Conservation (phyloP, 2,113 vertebrate genomes). For the Hassar affinis region DNA sequence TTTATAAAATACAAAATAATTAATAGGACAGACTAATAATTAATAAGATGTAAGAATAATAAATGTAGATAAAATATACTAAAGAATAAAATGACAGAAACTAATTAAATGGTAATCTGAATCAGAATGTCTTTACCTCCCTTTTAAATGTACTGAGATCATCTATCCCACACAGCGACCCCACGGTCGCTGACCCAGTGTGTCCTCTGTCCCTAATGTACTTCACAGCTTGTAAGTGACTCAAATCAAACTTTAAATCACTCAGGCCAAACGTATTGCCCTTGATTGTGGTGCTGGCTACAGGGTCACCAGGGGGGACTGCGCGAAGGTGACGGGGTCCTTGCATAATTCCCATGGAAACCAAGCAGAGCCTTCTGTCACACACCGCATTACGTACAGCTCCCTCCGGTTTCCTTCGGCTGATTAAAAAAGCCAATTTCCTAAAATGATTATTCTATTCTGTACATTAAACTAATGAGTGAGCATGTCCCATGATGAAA, state of each 20-base stretch:
- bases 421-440: slow-evolving; percentile 50
- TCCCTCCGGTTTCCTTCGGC: slow-evolving; percentile 28
- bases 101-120: too few species aligned
- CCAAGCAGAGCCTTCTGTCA: slow-evolving; percentile 18
- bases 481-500: not conserved
- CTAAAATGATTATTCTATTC: slow-evolving; percentile 32
- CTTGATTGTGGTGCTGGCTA: slow-evolving; percentile 13
- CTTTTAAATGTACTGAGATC: too few species aligned
- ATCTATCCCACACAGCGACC: not conserved
- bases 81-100: too few species aligned
- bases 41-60: too few species aligned
- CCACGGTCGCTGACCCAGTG: not conserved
- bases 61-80: too few species aligned
- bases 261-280: slow-evolving; percentile 3
- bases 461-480: slow-evolving; percentile 33
- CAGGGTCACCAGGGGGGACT: slow-evolving; percentile 10
- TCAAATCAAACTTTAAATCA: slow-evolving; percentile 45
- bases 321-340: slow-evolving; percentile 6
- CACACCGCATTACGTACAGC: slow-evolving; percentile 38
- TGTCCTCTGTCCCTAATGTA: not conserved
- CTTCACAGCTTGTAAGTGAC: slow-evolving; percentile 20
- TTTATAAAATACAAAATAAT: too few species aligned
- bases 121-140: too few species aligned
- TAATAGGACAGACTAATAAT: too few species aligned
- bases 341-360: slow-evolving; percentile 47